Percentiles rank a stretch among this genome's conserved stretches.
These are phyloP conservation scores for Lepidocolaptes lacrymiger DNA, from an alignment of 2,797 vertebrate genomes.

Conservation along the genomic window DNA sequence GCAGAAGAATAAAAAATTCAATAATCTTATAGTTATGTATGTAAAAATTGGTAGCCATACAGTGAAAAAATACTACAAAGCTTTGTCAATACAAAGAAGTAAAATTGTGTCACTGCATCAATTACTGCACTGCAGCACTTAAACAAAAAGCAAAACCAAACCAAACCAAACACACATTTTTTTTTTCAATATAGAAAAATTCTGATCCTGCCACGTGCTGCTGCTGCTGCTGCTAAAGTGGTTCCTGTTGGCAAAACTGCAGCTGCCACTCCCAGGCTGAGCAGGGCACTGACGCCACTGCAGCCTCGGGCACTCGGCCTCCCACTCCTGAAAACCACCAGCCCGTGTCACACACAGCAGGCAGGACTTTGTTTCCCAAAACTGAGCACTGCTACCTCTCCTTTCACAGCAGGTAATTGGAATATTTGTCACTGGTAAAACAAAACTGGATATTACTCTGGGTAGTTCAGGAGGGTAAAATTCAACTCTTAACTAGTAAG, in stretches of 20 bases:
- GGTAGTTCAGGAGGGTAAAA: not conserved
- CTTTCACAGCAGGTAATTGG: not conserved
- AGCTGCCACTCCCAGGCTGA: not conserved
- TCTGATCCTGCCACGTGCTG: not conserved
- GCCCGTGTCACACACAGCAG: fast-evolving
- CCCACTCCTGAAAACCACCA: fast-evolving
- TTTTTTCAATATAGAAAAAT: not conserved
- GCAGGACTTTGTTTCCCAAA: not conserved
- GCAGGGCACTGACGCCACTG: not conserved
- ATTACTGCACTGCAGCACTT: not conserved
- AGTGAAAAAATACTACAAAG: conserved; percentile 40
- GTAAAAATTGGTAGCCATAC: not conserved
- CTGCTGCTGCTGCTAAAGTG: not conserved
- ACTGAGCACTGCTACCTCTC: fast-evolving
- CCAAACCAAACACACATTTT: not conserved
- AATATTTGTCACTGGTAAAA: not conserved
- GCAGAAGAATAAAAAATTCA: not conserved
- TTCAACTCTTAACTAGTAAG: not conserved
- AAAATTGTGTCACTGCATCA: not conserved
- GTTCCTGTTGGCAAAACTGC: fast-evolving
- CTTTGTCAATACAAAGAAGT: not conserved
- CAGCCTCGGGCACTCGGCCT: fast-evolving
- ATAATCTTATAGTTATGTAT: not conserved
- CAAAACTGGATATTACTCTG: not conserved
- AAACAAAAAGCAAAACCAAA: not conserved